Conservation (phyloP, 2,113 vertebrate genomes). For the Vulpes lagopus region DNA sequence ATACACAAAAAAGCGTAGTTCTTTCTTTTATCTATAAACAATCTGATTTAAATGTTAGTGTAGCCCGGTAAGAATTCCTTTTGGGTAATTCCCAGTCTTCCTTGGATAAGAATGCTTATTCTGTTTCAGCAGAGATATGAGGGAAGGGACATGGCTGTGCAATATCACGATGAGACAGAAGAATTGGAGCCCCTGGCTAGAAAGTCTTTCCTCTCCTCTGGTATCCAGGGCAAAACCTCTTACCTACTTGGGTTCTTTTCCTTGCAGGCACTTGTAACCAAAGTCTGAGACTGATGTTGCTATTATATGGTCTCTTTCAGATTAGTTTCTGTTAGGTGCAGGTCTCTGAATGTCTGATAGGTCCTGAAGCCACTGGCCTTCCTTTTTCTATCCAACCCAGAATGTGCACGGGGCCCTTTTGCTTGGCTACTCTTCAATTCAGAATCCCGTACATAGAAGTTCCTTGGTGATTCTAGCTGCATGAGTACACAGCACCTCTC, state of each 20-base stretch:
- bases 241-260: background rate
- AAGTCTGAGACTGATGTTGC: background rate
- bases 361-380: background rate
- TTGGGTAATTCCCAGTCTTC: background rate
- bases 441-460: background rate
- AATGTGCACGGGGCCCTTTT: background rate
- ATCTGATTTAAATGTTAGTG: background rate
- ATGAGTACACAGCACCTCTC: no score
- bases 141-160: background rate
- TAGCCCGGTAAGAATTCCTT: background rate
- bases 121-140: background rate
- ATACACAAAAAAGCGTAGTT: background rate
- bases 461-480: background rate
- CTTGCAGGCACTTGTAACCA: background rate
- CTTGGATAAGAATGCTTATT: background rate
- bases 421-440: background rate
- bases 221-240: rapidly evolving
- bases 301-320: background rate
- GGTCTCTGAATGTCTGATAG: background rate
- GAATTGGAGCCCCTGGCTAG: no score
- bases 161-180: background rate
- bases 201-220: background rate
- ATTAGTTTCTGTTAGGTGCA: background rate
- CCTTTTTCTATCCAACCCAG: background rate
- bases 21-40: background rate